Conservation (phyloP, 2,888 invertebrate genomes). For the Pristionchus exspectatus region DNA sequence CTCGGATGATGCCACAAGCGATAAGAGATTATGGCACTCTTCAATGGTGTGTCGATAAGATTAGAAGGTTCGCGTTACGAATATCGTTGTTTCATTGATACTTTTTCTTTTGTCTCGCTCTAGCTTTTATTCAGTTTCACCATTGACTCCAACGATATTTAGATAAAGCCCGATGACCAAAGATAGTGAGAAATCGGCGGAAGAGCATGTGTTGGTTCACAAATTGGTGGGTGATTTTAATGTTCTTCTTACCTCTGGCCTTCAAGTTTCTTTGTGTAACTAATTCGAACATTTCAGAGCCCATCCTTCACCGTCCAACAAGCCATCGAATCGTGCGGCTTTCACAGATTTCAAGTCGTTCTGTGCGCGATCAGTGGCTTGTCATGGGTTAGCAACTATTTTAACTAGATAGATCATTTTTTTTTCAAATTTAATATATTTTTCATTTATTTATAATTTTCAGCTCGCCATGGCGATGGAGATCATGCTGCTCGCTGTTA, state of each 20-base stretch:
- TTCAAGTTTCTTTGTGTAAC: too few species aligned
- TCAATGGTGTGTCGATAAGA: not conserved
- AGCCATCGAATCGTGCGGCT: not conserved
- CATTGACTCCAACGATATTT: not conserved
- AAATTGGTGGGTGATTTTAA: not conserved
- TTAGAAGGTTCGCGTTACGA: not conserved
- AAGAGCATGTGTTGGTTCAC: not conserved
- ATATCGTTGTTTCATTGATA: not conserved
- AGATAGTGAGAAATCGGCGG: not conserved
- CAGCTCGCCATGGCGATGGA: conserved; percentile 24
- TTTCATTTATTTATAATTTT: not conserved
- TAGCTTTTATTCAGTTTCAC: not conserved
- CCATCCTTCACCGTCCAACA: not conserved
- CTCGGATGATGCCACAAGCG: not conserved
- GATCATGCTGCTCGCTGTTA: not conserved
- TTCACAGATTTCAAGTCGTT: not conserved
- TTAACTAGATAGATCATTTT: too few species aligned
- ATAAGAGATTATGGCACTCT: not conserved
- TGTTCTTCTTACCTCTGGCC: too few species aligned
- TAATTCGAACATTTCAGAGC: not conserved
- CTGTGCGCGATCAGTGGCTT: not conserved
- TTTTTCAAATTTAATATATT: not conserved
- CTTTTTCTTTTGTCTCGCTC: not conserved
- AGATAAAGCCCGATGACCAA: not conserved
- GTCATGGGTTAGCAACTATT: not conserved